Conservation (phyloP, 53 echinoderm and acorn worm genomes). For the Apostichopus leukothele region DNA sequence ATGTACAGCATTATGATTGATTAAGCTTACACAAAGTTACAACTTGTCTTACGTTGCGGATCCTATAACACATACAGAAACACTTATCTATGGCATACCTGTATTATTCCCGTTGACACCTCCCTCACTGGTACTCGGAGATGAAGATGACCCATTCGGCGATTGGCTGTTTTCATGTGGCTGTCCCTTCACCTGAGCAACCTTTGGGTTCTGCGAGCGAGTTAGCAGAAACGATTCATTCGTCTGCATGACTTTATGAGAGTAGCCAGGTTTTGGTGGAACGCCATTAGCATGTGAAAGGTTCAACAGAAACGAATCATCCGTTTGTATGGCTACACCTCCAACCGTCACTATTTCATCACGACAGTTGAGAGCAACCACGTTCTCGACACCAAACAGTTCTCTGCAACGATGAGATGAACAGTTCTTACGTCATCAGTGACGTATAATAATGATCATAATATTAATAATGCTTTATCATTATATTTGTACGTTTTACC, state of each 20-base stretch:
- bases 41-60: too few species aligned
- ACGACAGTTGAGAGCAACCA: slow-evolving; percentile 52
- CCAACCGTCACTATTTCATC: slow-evolving; percentile 48
- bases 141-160: not conserved
- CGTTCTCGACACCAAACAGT: slow-evolving; percentile 63
- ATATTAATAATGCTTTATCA: too few species aligned
- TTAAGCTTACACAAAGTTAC: too few species aligned
- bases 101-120: not conserved
- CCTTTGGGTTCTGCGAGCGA: slow-evolving; percentile 50
- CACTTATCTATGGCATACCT: not conserved
- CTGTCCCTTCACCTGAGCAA: slow-evolving; percentile 26
- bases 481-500: too few species aligned
- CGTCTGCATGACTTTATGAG: slow-evolving; percentile 72
- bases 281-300: slow-evolving; percentile 57
- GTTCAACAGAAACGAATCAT: slow-evolving; percentile 60
- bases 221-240: slow-evolving; percentile 62
- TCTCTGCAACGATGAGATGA: slow-evolving; percentile 25
- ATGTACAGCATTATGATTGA: too few species aligned
- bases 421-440: too few species aligned
- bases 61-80: too few species aligned
- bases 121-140: not conserved
- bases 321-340: slow-evolving; percentile 58
- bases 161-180: not conserved
- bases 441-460: too few species aligned
- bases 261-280: slow-evolving; percentile 56